Base-by-base conservation (phyloP, 2,797 vertebrate species). In the Sciurus vulgaris region DNA sequence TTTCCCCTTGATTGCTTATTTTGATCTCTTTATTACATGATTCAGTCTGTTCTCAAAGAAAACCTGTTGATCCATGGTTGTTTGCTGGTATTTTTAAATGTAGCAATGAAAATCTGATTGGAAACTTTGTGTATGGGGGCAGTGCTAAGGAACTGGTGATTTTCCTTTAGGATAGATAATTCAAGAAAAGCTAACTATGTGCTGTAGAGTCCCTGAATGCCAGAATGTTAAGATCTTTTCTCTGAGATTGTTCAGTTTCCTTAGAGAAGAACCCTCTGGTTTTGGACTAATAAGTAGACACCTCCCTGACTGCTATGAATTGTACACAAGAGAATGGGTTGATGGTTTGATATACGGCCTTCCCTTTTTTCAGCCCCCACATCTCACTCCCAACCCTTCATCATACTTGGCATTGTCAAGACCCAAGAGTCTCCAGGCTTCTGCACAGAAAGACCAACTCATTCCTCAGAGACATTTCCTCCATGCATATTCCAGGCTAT, bases 21-120 rank as follows among this genome's bases (percentile, higher is more conserved):
- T 94, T 90, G 51, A 14, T 90, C 72, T 90, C 54, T 85, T 94
- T 89, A 17, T 93, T 91, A 95, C 38, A 83, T 86, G 54, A 76
- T 97, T 28, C 41, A 84, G 15, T 63, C 33, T 95, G 94, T 96
- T 90, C 82, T 88, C 89, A 86, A 88, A 86, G 76, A 79, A 81
- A 94, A 54, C 38, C 67, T 88, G 61, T 77, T 88, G 79, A 86
- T 49, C 20, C 4, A 28, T 87, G n/a, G 24, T 93, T 54, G 14
- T 79, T 91, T 76, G 24, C 69, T 96, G 28, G 56, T 96, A 86
- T 76, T 94, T 61, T 61, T 67, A 81, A 95, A 89, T 82, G 38
- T 26, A 86, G 26, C 78, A 78, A 49, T 94, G 83, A 92, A 89
- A 92, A 94, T 82, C 44, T 51, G 35, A 86, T 91, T 63, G 22